Conservation (phyloP, 1,140 invertebrate genomes). For the Atopsyche davidsoni region DNA sequence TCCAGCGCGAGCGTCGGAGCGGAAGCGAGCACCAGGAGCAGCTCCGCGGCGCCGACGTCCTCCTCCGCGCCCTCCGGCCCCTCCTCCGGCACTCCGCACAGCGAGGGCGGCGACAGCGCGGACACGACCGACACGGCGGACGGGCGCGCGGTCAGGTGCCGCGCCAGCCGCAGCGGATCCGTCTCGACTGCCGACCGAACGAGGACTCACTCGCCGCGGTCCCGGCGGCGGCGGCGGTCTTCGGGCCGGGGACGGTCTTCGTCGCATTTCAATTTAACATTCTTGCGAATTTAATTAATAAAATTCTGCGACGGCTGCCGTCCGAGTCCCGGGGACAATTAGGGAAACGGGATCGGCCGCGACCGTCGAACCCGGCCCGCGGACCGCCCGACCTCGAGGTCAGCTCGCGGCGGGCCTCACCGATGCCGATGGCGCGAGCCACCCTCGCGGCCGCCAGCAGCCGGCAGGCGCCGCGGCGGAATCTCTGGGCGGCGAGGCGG, state of each 20-base stretch:
- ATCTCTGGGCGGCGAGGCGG: slow-evolving; percentile 14
- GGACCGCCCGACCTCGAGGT: too few species aligned
- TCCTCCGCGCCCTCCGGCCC: too few species aligned
- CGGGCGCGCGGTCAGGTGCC: slow-evolving; percentile 23
- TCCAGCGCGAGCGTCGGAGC: too few species aligned
- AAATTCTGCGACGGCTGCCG: not conserved
- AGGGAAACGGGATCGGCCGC: not conserved
- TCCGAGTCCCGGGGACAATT: not conserved
- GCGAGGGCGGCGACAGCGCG: not conserved
- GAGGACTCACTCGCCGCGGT: slow-evolving; percentile 20
- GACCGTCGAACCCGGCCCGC: too few species aligned
- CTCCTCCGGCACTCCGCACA: too few species aligned
- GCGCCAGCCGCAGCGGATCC: slow-evolving; percentile 25
- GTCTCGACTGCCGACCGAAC: slow-evolving; percentile 16
- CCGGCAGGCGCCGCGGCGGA: slow-evolving; percentile 19
- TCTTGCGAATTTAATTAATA: not conserved
- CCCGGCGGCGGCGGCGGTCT: slow-evolving; percentile 20
- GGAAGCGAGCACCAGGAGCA: too few species aligned
- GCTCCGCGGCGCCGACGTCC: too few species aligned
- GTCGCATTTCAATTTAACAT: not conserved
- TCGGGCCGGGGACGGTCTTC: not conserved
- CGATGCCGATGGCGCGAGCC: slow-evolving; percentile 24
- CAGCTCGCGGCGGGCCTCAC: too few species aligned
- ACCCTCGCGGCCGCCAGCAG: slow-evolving; percentile 23
- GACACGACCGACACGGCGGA: slow-evolving; percentile 10